A percentile compares a stretch with the other conserved stretches of the same genome.
These are phyloP conservation scores for Chlorodrepanis virens DNA, from an alignment of 2,113 vertebrate genomes.

Conservation along the genomic window DNA sequence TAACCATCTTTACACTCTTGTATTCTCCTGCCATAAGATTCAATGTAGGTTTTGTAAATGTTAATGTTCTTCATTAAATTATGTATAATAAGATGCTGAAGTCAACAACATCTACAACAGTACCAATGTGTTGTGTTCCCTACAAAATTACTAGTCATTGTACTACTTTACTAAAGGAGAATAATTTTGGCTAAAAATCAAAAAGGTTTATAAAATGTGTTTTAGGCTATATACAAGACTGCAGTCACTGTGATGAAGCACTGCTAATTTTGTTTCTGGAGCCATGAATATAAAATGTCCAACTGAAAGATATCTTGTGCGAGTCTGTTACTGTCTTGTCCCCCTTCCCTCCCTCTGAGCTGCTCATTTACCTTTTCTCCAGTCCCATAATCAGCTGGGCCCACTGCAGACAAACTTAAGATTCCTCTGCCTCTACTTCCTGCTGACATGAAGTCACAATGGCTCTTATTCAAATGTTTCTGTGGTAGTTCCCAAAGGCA, in stretches of 20 bases:
- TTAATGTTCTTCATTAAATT: background rate
- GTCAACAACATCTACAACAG: background rate
- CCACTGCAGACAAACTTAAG: background rate
- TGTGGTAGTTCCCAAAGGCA: background rate
- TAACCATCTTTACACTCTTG: background rate
- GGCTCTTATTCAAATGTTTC: background rate
- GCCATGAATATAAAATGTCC: background rate
- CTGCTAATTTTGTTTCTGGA: background rate
- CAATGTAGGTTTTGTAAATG: background rate
- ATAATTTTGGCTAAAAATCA: background rate
- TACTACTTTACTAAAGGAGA: background rate
- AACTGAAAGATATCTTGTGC: background rate
- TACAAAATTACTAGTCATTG: background rate
- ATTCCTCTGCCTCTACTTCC: background rate
- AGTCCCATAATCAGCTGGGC: background rate
- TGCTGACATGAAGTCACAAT: background rate
- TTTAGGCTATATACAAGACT: background rate
- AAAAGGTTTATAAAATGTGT: background rate
- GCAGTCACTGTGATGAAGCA: background rate
- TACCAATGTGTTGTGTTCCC: background rate
- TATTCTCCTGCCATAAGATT: background rate
- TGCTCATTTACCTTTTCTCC: background rate
- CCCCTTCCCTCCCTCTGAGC: background rate
- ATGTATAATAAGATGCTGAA: background rate
- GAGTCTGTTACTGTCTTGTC: background rate